phyloP scores from a whole-genome alignment of 2,797 vertebrate species.

The Trematomus bernacchii region DNA sequence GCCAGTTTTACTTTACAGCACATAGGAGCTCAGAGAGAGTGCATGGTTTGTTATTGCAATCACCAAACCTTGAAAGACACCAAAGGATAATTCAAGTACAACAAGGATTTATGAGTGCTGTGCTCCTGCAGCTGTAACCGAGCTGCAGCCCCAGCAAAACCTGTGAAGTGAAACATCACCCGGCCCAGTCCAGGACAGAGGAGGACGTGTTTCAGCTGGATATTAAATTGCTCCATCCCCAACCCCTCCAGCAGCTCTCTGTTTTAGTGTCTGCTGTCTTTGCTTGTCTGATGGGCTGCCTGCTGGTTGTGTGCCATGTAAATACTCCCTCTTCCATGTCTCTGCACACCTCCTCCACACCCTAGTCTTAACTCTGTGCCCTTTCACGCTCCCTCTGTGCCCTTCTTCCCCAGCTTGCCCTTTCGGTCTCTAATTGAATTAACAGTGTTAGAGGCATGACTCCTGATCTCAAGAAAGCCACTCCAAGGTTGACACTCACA shows the following conservation, averaged over 20 bases:
- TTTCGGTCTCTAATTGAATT: conserved; percentile 73
- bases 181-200: conserved; percentile 31
- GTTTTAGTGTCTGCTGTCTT: conserved; percentile 32
- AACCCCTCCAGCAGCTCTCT: conserved; percentile 47
- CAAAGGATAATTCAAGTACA: conserved; percentile 45
- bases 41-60: conserved; percentile 17
- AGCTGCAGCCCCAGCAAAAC: conserved; percentile 50
- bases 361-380: conserved; percentile 36
- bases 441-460: conserved; percentile 48
- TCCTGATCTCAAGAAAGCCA: conserved; percentile 53
- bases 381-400: conserved; percentile 52
- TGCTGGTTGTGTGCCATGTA: conserved; percentile 48
- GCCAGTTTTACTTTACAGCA: neutral
- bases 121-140: conserved; percentile 53
- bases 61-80: conserved; percentile 5
- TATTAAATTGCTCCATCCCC: conserved; percentile 44
- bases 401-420: conserved; percentile 38
- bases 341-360: conserved; percentile 47
- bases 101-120: conserved; percentile 47
- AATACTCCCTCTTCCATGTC: conserved; percentile 52
- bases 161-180: conserved; percentile 45
- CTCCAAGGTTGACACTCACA: conserved; percentile 66
- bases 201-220: conserved; percentile 59
- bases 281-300: conserved; percentile 41
- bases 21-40: neutral